These are phyloP conservation scores for Scaptomyza pallida DNA, from an alignment of 1,140 invertebrate species.

Conservation along the genomic window DNA sequence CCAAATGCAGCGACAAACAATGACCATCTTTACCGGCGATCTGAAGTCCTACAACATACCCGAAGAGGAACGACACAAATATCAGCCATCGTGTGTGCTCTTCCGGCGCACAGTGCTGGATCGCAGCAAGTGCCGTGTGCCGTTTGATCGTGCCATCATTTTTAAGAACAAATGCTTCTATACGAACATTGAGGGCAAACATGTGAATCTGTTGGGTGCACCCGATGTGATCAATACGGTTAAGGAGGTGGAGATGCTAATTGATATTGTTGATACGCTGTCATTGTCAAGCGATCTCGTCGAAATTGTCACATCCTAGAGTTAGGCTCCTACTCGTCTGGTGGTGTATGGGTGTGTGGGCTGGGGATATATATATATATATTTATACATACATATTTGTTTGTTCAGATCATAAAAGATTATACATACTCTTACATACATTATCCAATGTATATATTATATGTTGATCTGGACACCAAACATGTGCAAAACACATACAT, in stretches of 20 bases:
- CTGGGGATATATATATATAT: not conserved
- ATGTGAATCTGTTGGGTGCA: constrained; percentile 77
- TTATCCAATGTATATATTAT: too few relatives aligned
- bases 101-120: constrained; percentile 67
- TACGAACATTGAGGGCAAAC: constrained; percentile 82
- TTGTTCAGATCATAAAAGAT: too few relatives aligned
- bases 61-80: constrained; percentile 75
- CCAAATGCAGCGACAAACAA: constrained; percentile 55
- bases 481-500: not conserved
- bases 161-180: constrained; percentile 83
- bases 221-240: constrained; percentile 55
- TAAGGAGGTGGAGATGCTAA: constrained; percentile 76
- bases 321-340: too few relatives aligned
- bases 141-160: constrained; percentile 82
- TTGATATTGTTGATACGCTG: constrained; percentile 76
- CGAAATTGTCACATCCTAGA: constrained; percentile 67
- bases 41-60: constrained; percentile 70
- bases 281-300: constrained; percentile 64
- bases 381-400: not conserved
- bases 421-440: too few relatives aligned
- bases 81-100: constrained; percentile 80
- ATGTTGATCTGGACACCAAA: not conserved
- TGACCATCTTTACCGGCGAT: constrained; percentile 77
- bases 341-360: too few relatives aligned
- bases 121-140: constrained; percentile 61